Evolutionary conservation across 2,888 invertebrate species (phyloP).

Genomic region (Eristalis tenax): DNA sequence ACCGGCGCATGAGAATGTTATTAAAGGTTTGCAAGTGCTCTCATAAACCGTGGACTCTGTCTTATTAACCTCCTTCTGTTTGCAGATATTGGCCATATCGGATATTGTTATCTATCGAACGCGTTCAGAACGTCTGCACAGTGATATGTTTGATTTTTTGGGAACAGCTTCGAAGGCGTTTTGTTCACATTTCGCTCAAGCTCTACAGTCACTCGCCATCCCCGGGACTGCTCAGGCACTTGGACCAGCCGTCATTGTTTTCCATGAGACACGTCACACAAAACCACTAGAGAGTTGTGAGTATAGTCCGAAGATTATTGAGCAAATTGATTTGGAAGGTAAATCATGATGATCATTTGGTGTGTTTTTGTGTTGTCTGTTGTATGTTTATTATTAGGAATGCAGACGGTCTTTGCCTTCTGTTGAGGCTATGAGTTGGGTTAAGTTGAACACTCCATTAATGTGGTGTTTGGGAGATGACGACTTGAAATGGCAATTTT

Average conservation of each 20-base stretch:
- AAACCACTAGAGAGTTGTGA: constrained; percentile 84
- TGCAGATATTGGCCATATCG: constrained; percentile 88
- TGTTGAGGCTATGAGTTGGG: too few species aligned
- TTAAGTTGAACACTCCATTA: too few species aligned
- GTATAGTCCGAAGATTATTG: constrained; percentile 69
- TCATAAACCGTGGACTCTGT: too few species aligned
- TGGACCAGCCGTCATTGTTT: constrained; percentile 89
- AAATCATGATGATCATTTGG: neutral
- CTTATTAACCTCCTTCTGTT: constrained; percentile 22
- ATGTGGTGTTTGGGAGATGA: too few species aligned
- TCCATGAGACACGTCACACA: constrained; percentile 90
- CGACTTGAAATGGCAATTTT: too few species aligned
- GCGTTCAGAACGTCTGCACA: constrained; percentile 87
- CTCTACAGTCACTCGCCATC: constrained; percentile 79
- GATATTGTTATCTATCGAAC: constrained; percentile 91
- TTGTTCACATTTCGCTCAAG: constrained; percentile 86
- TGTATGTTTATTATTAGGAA: too few species aligned
- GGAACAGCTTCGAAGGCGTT: constrained; percentile 89
- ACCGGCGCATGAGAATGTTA: constrained; percentile 84
- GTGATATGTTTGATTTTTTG: constrained; percentile 89
- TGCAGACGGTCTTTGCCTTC: too few species aligned
- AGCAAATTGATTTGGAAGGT: neutral
- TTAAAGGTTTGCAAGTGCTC: constrained; percentile 83
- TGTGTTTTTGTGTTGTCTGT: too few species aligned
- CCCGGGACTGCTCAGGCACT: constrained; percentile 82